These are phyloP conservation scores for Orbicella faveolata DNA, from an alignment of 64 coral and sea anemone species.

Conservation along the genomic window DNA sequence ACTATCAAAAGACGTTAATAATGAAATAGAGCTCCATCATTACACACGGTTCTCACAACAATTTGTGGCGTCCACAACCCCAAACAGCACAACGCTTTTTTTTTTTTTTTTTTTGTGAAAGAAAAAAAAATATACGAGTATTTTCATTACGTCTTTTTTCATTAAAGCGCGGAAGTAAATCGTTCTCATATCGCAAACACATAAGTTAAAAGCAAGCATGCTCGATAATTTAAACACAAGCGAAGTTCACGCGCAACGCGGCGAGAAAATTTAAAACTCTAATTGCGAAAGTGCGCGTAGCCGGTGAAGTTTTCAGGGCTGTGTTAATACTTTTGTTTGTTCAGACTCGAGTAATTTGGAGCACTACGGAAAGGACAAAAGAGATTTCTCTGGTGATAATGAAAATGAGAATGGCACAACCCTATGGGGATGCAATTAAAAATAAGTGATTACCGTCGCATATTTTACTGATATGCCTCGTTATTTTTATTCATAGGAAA, in stretches of 20 bases:
- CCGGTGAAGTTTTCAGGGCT: not conserved
- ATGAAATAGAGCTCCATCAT: not conserved
- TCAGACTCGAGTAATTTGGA: conserved; percentile 16
- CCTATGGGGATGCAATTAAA: conserved; percentile 32
- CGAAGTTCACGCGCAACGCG: not conserved
- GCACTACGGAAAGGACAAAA: not conserved
- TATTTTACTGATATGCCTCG: not conserved
- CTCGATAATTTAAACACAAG: not conserved
- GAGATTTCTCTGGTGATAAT: not conserved
- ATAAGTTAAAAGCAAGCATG: not conserved
- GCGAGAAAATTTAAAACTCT: not conserved
- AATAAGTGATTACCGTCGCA: conserved; percentile 5
- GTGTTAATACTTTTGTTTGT: conserved; percentile 1
- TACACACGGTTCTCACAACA: not conserved
- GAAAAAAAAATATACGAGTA: not conserved
- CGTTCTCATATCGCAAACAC: not conserved
- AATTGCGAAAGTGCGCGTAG: not conserved
- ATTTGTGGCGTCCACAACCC: not conserved
- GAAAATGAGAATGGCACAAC: not conserved
- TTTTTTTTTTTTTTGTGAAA: not conserved
- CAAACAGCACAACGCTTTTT: not conserved
- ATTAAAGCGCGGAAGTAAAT: not conserved
- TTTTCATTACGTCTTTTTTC: not conserved
- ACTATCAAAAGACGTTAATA: conserved; percentile 31
- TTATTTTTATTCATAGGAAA: conserved; percentile 9